These are phyloP conservation scores for Echeneis naucrates DNA, from an alignment of 2,797 vertebrate genomes.

Conservation along the genomic window DNA sequence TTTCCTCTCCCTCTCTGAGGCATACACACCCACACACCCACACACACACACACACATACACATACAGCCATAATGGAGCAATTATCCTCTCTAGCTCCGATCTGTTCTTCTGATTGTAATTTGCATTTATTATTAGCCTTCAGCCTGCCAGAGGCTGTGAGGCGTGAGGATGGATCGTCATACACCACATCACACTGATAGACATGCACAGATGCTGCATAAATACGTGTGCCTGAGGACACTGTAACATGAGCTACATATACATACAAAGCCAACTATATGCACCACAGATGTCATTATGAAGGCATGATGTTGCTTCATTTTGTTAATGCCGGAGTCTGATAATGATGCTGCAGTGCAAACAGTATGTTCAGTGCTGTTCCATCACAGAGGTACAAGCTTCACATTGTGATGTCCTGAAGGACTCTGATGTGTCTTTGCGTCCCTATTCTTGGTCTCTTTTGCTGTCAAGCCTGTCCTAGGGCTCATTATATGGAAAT, in stretches of 20 bases:
- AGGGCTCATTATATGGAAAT: conserved; percentile 66
- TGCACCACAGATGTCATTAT: conserved; percentile 27
- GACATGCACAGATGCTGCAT: conserved; percentile 73
- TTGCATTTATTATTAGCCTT: conserved; percentile 82
- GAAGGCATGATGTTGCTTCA: conserved; percentile 28
- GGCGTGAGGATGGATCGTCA: conserved; percentile 61
- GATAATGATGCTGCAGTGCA: conserved; percentile 47
- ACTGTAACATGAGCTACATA: conserved; percentile 25
- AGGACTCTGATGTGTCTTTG: conserved; percentile 6
- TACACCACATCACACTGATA: conserved; percentile 61
- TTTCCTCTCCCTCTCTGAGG: conserved; percentile 15
- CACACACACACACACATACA: conserved; percentile 33
- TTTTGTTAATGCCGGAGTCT: conserved; percentile 48
- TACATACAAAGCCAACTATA: conserved; percentile 1
- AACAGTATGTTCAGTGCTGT: conserved; percentile 53
- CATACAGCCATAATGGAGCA: conserved; percentile 76
- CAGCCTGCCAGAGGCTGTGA: conserved; percentile 61
- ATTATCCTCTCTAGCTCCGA: conserved; percentile 79
- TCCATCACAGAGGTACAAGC: conserved; percentile 39
- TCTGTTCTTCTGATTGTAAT: conserved; percentile 81
- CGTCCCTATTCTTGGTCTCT: conserved; percentile 7
- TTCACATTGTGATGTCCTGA: conserved; percentile 27
- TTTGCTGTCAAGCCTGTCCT: conserved; percentile 46
- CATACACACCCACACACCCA: too few relatives aligned
- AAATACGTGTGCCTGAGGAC: conserved; percentile 58